These are phyloP conservation scores for Podilymbus podiceps DNA, from an alignment of 2,113 vertebrate species.

Conservation along the genomic window DNA sequence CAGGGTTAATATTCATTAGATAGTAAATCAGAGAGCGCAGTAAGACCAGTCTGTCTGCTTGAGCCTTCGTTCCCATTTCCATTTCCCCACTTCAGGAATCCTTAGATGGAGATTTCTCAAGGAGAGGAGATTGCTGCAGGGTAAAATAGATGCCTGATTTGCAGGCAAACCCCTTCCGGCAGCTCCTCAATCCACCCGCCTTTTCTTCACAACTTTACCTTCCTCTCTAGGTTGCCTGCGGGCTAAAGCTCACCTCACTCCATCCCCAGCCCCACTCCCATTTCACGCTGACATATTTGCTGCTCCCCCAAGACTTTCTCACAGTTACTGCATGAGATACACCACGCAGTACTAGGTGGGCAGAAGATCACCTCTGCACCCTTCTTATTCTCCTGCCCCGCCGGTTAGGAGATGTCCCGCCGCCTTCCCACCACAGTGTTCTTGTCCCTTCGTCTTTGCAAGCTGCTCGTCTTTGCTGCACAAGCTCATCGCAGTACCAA, in stretches of 20 bases:
- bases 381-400: neutral
- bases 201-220: neutral
- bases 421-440: neutral
- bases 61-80: neutral
- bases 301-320: neutral
- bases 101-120: neutral
- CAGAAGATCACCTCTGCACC: neutral
- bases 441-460: neutral
- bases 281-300: neutral
- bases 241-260: neutral
- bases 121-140: neutral
- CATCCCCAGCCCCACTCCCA: neutral
- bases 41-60: neutral
- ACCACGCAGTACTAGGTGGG: neutral
- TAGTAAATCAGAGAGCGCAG: neutral
- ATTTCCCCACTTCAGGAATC: neutral
- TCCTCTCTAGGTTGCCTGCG: neutral
- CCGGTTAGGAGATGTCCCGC: neutral
- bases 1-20: neutral
- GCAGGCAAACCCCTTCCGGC: neutral
- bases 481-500: neutral
- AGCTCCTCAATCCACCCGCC: neutral
- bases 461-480: neutral
- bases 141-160: neutral
- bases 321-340: neutral